These are phyloP conservation scores for Euwallacea similis DNA, from an alignment of 1,140 invertebrate species.

Conservation along the genomic window DNA sequence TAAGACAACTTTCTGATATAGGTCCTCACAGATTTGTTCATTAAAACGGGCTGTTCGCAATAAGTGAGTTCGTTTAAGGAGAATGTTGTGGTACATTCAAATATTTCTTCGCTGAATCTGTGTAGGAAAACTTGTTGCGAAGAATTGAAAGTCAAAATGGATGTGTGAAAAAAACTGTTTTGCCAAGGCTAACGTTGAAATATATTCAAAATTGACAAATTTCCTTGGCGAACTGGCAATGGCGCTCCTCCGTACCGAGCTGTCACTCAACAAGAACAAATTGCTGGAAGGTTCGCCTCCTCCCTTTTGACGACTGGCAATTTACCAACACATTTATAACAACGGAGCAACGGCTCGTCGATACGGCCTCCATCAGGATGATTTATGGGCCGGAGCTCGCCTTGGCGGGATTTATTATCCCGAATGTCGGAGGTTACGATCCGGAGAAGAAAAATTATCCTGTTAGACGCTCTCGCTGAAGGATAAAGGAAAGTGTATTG, in stretches of 20 bases:
- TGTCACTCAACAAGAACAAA: conserved; percentile 25
- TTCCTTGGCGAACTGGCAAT: background rate
- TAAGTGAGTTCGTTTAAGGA: too few relatives aligned
- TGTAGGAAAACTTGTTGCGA: too few relatives aligned
- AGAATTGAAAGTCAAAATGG: too few relatives aligned
- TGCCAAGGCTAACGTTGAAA: too few relatives aligned
- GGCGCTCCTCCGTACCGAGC: background rate
- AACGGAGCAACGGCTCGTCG: conserved; percentile 17
- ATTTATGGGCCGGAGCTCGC: conserved; percentile 27
- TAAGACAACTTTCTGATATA: too few relatives aligned
- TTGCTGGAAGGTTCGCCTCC: conserved; percentile 24
- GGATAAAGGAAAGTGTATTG: conserved; percentile 32
- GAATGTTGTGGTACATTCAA: too few relatives aligned
- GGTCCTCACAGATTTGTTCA: too few relatives aligned
- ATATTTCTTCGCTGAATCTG: too few relatives aligned
- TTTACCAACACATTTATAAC: conserved; percentile 35
- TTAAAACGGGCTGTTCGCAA: too few relatives aligned
- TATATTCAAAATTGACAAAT: too few relatives aligned
- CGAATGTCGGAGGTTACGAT: conserved; percentile 34
- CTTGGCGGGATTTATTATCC: conserved; percentile 34
- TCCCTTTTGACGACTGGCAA: conserved; percentile 32
- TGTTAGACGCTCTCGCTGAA: conserved; percentile 24
- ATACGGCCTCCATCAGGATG: conserved; percentile 28
- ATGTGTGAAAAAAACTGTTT: too few relatives aligned
- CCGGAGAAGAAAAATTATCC: conserved; percentile 34